Evolutionary conservation across 1,140 invertebrate species (phyloP), one percentile per base, ranked within the genome.

Genomic region (Pseudomyrmex gracilis): DNA sequence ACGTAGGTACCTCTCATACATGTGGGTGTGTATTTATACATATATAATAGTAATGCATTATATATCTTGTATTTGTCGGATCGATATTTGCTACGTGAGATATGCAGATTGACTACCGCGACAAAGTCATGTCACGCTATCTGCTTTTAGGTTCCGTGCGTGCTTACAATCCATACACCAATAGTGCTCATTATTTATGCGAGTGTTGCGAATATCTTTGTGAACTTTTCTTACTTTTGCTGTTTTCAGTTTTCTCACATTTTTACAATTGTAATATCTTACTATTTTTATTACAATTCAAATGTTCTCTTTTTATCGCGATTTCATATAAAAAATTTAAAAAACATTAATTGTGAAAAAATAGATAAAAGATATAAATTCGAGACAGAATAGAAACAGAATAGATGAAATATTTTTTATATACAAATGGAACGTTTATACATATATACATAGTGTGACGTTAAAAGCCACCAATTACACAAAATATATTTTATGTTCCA

Each of bases 141-240:
- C n/a, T 2, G 45, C 47, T 76, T 76, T 66, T 49, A 76, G 7
- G 43, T n/a, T 73, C 43, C 5, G 34, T 43, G 51, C 13, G 10
- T 76, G 10, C 10, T 13, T 64, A 12, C 51, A 76, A 76, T 76
- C 34, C 5, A 34, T 34, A 0, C 5, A 34, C 5, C 5, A 34
- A 34, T 76, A 76, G 22, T 51, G 49, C 53, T 73, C 70, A 13
- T 45, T 64, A 63, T 64, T 74, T 66, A 20, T 76, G n/a, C 9
- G 12, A 64, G 12, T 51, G 49, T 22, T 7, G 10, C 20, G 47
- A 45, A n/a, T 12, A n/a, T 76, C 5, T 51, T 15, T 8, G 24
- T 51, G 1, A 10, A 64, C n/a, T 2, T 43, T 1, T 15, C 0
- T 73, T 47, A 17, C 43, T 22, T 64, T 64, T 64, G 24, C 7